Evolutionary conservation across 2,113 vertebrate species (phyloP).

Genomic region (Ursus arctos): DNA sequence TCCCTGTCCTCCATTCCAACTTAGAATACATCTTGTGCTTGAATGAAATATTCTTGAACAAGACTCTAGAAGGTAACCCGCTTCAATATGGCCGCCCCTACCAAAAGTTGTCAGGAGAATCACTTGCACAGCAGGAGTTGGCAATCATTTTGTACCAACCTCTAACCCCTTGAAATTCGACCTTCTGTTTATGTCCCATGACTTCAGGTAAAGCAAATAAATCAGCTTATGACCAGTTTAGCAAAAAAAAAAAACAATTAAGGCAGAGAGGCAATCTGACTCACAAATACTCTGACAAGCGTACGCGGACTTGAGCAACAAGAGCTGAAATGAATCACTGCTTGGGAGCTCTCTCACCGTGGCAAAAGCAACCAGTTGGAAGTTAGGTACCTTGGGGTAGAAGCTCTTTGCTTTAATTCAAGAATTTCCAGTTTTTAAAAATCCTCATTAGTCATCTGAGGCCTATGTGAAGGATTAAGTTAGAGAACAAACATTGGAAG

Average conservation of each 20-base stretch:
- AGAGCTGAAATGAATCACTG: neutral
- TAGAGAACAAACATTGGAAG: slow-evolving; percentile 11
- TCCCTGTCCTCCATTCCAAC: neutral
- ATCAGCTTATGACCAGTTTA: neutral
- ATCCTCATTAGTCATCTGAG: slow-evolving; percentile 12
- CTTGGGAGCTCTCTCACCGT: neutral
- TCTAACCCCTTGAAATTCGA: neutral
- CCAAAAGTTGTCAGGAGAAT: neutral
- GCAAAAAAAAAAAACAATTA: neutral
- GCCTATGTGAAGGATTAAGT: neutral
- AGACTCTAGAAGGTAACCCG: neutral
- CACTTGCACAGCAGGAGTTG: neutral
- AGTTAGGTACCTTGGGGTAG: neutral
- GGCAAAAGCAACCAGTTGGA: neutral
- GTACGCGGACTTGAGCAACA: neutral
- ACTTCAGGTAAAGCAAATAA: slow-evolving; percentile 47
- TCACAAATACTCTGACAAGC: neutral
- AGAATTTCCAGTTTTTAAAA: slow-evolving; percentile 72
- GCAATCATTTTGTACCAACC: neutral
- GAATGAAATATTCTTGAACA: neutral
- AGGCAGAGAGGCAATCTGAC: neutral
- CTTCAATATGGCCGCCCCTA: neutral
- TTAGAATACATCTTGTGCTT: neutral
- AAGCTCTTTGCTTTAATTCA: slow-evolving; percentile 45
- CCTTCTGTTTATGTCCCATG: neutral